Evolutionary conservation across 2,113 vertebrate genomes (phyloP).

Genomic region (Garra rufa): DNA sequence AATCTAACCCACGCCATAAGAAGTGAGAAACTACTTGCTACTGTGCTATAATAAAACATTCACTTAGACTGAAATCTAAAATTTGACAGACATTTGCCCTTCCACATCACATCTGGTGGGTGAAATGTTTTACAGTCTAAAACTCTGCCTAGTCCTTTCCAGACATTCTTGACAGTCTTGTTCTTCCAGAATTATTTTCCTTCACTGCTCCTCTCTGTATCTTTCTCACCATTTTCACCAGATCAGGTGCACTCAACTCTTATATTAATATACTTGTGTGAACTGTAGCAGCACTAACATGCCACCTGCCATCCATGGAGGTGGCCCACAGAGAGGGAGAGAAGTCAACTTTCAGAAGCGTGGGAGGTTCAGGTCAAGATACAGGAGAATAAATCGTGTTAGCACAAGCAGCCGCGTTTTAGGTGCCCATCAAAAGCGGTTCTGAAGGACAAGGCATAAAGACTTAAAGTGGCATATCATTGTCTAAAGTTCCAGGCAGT

Average conservation of each 20-base stretch:
- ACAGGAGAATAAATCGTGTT: not conserved
- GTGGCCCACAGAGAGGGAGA: slow-evolving; percentile 16
- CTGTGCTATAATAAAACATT: not conserved
- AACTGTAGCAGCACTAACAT: slow-evolving; percentile 19
- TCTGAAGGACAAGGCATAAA: slow-evolving; percentile 40
- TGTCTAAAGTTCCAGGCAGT: slow-evolving; percentile 59
- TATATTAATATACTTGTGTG: slow-evolving; percentile 23
- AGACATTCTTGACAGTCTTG: not conserved
- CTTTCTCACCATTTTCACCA: not conserved
- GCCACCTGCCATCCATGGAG: slow-evolving; percentile 33
- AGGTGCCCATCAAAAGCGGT: not conserved
- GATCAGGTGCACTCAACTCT: slow-evolving; percentile 3
- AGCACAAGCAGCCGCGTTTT: not conserved
- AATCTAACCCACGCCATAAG: not conserved
- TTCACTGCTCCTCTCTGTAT: not conserved
- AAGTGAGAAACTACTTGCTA: not conserved
- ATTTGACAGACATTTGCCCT: not conserved
- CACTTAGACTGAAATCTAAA: not conserved
- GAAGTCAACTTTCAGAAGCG: not conserved
- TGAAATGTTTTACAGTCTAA: not conserved
- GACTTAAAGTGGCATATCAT: slow-evolving; percentile 5
- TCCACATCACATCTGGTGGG: not conserved
- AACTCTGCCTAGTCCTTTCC: not conserved
- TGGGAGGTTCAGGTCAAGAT: slow-evolving; percentile 19
- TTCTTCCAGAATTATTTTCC: not conserved